Evolutionary conservation across 2,113 vertebrate species (phyloP).

Genomic region (Ptilonorhynchus violaceus): DNA sequence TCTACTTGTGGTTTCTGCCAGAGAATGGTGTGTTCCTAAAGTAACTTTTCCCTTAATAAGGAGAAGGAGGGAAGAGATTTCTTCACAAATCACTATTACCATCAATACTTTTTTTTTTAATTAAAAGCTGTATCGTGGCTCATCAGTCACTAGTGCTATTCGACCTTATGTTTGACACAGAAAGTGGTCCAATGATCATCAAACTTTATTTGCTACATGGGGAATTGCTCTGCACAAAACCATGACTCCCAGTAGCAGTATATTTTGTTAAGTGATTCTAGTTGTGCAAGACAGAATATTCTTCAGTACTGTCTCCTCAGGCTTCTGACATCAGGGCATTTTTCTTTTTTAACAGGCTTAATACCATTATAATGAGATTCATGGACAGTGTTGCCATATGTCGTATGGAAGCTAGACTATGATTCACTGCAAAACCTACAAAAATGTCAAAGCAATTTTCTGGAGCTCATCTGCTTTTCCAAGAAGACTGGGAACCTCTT

Average conservation of each 20-base stretch:
- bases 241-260: not conserved
- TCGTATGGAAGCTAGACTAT: not conserved
- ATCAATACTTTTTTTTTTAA: not conserved
- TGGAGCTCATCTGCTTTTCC: not conserved
- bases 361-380: not conserved
- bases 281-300: not conserved
- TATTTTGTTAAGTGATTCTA: not conserved
- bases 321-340: not conserved
- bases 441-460: not conserved
- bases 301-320: not conserved
- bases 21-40: not conserved
- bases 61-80: not conserved
- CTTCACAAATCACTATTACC: not conserved
- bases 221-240: not conserved
- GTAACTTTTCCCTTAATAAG: not conserved
- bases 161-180: not conserved
- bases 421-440: not conserved
- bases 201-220: not conserved
- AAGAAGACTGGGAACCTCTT: not conserved
- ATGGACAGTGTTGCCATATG: not conserved
- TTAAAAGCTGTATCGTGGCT: not conserved
- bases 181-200: not conserved
- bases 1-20: not conserved
- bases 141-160: not conserved
- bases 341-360: not conserved